Evolutionary conservation across 2,888 invertebrate species (phyloP), one percentile per base, ranked within the genome.

Genomic region (Thysanoteuthis rhombus): DNA sequence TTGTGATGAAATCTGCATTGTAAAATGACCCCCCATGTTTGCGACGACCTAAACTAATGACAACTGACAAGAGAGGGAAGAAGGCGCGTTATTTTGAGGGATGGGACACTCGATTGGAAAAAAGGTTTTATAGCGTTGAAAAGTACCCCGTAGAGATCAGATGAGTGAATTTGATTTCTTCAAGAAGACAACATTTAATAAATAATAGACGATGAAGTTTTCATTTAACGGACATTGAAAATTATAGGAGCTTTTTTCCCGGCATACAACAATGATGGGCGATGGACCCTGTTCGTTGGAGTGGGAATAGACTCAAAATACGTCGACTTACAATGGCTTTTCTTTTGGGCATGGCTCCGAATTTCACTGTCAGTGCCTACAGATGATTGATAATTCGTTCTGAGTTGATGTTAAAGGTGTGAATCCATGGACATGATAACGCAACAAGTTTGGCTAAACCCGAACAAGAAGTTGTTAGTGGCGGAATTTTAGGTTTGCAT

Each of bases 21-120:
- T 92, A 92, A 92, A 92, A n/a, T 92, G 45, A 92, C 19, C 92
- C 92, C 92, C 92, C 42, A 92, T n/a, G 75, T 75, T 75, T 75
- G 12, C 16, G n/a, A 75, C 52, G 25, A 52, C 25, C 52, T 25
- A 52, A 22, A 52, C 25, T 52, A 52, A 52, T 52, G 52, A 52
- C 52, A 75, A 36, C n/a, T 75, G 75, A 75, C 75, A n/a, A 75
- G 75, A 22, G 75, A 75, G 75, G 75, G 75, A 75, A 75, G n/a
- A 16, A 16, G 36, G 75, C 75, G 75, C n/a, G 75, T 75, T 36
- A n/a, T 36, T 75, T 75, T 16, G n/a, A 75, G 75, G 75, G 75
- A 75, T 75, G 75, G 75, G 75, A 75, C n/a, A 36, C n/a, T 75
- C 12, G n/a, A 12, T n/a, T 36, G 1, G 12, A 75, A 75, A n/a